Conservation (phyloP, 1,140 invertebrate genomes). For the Holcopasites calliopsidis region DNA sequence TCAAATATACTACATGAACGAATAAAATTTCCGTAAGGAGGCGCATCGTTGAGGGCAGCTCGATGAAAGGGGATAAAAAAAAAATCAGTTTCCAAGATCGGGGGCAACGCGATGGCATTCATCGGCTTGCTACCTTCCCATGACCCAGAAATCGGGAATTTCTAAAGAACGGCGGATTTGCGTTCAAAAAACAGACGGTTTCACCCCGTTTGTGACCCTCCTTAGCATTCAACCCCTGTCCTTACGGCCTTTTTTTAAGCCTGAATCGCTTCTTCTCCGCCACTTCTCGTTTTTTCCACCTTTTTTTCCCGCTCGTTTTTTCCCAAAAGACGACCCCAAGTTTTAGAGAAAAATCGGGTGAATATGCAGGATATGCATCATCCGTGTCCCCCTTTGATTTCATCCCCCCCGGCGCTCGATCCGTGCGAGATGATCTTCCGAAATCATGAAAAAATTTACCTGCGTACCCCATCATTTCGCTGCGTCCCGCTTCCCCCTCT, state of each 20-base stretch:
- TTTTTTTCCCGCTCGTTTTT: background rate
- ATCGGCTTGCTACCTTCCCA: slow-evolving; percentile 72
- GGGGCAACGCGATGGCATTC: slow-evolving; percentile 64
- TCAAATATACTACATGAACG: slow-evolving; percentile 15
- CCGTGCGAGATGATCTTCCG: slow-evolving; percentile 57
- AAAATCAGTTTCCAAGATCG: slow-evolving; percentile 78
- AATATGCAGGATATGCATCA: slow-evolving; percentile 78
- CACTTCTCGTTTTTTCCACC: slow-evolving; percentile 48
- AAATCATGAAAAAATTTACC: slow-evolving; percentile 74
- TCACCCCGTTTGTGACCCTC: slow-evolving; percentile 74
- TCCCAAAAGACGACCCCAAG: slow-evolving; percentile 59
- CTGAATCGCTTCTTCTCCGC: slow-evolving; percentile 56
- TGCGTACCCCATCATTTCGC: slow-evolving; percentile 67
- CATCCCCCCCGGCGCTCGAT: slow-evolving; percentile 41
- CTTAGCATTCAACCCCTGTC: slow-evolving; percentile 38
- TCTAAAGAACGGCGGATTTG: slow-evolving; percentile 73
- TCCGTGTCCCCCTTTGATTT: slow-evolving; percentile 59
- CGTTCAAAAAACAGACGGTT: slow-evolving; percentile 73
- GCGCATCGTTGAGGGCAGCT: background rate
- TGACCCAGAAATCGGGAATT: slow-evolving; percentile 77
- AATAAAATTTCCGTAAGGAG: slow-evolving; percentile 33
- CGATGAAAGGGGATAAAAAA: slow-evolving; percentile 53
- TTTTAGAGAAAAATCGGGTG: slow-evolving; percentile 73
- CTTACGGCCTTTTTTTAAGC: slow-evolving; percentile 17
- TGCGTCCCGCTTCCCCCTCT: slow-evolving; percentile 1